Evolutionary conservation across 2,113 vertebrate species (phyloP).

Genomic region (Ailuropoda melanoleuca): DNA sequence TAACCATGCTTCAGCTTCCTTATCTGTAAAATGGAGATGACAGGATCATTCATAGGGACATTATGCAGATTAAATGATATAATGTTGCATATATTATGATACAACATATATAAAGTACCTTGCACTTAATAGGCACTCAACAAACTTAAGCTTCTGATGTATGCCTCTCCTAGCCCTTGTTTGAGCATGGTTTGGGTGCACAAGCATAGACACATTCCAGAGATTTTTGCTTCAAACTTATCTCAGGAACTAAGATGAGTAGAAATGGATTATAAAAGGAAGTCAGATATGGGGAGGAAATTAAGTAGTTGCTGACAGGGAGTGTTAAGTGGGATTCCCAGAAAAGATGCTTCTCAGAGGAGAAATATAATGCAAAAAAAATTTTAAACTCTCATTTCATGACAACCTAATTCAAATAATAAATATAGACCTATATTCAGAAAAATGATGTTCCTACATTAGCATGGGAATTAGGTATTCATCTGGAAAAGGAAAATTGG

Average conservation of each 20-base stretch:
- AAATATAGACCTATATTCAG: not conserved
- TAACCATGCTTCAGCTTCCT: not conserved
- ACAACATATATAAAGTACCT: not conserved
- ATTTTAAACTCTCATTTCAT: not conserved
- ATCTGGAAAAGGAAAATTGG: not conserved
- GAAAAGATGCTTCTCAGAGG: not conserved
- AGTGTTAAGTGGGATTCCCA: not conserved
- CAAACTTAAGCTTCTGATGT: not conserved
- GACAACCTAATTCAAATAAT: not conserved
- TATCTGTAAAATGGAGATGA: not conserved
- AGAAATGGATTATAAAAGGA: not conserved
- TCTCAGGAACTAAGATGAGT: not conserved
- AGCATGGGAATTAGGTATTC: not conserved
- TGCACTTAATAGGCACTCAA: not conserved
- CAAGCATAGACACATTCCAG: not conserved
- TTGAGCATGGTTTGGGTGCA: not conserved
- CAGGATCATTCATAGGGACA: not conserved
- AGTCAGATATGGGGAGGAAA: not conserved
- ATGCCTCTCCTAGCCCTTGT: not conserved
- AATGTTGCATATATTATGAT: not conserved
- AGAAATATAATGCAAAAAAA: not conserved
- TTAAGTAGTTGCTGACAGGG: not conserved
- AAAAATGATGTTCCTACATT: not conserved
- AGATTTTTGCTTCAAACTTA: conserved; percentile 31
- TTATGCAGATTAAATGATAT: not conserved